Conservation (phyloP, 2,888 invertebrate species). For the Sminthurides aquaticus region DNA sequence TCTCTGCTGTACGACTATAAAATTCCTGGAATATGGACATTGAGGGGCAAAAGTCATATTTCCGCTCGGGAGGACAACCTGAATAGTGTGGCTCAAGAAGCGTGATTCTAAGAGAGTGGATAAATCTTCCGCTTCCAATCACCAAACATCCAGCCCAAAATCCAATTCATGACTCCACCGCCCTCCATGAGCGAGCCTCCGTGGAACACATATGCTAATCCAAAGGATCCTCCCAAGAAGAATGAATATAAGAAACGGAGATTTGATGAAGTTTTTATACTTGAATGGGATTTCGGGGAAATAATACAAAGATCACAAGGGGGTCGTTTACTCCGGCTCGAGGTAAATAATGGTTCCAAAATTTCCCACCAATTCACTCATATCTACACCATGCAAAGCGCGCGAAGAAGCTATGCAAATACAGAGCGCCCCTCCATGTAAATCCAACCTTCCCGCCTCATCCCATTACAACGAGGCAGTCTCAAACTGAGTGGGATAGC, state of each 20-base stretch:
- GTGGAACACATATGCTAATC: neutral
- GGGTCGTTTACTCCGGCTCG: slow-evolving; percentile 28
- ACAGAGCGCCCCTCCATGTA: too few relatives aligned
- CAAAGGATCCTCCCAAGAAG: neutral
- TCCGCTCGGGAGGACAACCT: neutral
- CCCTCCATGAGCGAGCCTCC: too few relatives aligned
- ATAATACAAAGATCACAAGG: slow-evolving; percentile 33
- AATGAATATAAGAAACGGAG: slow-evolving; percentile 13
- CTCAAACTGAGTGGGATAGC: too few relatives aligned
- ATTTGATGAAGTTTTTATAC: slow-evolving; percentile 33
- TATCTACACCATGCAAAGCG: too few relatives aligned
- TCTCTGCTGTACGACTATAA: too few relatives aligned
- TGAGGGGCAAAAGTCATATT: neutral
- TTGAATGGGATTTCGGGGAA: slow-evolving; percentile 31
- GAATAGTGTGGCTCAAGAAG: neutral
- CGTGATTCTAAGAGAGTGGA: neutral
- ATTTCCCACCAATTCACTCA: slow-evolving; percentile 28
- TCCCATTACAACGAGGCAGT: too few relatives aligned
- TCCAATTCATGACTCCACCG: too few relatives aligned
- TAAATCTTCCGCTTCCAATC: neutral
- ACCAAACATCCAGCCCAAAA: too few relatives aligned
- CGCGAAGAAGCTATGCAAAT: neutral
- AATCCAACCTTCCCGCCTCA: too few relatives aligned
- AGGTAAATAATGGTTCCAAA: slow-evolving; percentile 31
- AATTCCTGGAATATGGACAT: neutral